A percentile compares a stretch with the other conserved stretches of the same genome.
Evolutionary conservation across 53 echinoderm and acorn worm genomes (phyloP).

Genomic region (Paelopatides confundens): DNA sequence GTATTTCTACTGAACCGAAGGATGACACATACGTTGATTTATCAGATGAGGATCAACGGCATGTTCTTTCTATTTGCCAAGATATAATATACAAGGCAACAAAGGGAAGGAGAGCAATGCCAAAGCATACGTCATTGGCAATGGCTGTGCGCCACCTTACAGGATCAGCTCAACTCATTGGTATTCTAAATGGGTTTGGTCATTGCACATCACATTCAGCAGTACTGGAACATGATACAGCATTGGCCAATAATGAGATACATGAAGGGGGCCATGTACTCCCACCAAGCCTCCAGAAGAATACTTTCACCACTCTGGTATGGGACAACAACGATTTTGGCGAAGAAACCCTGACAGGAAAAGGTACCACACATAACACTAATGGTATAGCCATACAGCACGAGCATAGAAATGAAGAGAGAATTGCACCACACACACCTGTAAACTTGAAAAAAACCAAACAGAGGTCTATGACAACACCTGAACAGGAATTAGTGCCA

Average conservation of each 20-base stretch:
- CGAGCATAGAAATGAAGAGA: neutral
- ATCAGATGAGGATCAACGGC: no score
- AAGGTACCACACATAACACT: no score
- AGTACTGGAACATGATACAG: neutral
- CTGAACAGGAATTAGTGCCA: constrained; percentile 19
- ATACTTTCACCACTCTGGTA: neutral
- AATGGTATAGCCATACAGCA: constrained; percentile 12
- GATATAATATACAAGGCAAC: constrained; percentile 23
- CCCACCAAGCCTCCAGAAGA: constrained; percentile 41
- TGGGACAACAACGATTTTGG: no score
- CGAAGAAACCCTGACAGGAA: constrained; percentile 4
- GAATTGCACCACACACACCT: neutral
- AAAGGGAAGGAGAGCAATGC: constrained; percentile 60
- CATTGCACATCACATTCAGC: constrained; percentile 5
- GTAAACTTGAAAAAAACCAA: neutral
- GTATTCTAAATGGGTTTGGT: neutral
- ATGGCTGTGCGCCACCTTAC: no score
- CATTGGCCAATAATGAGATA: no score
- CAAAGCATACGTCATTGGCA: constrained; percentile 45
- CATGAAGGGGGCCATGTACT: constrained; percentile 9
- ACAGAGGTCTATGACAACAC: neutral
- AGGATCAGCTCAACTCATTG: no score
- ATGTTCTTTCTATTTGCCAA: neutral
- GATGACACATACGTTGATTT: constrained; percentile 7
- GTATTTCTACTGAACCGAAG: neutral